These are phyloP conservation scores for Pogonomyrmex californicus DNA, from an alignment of 1,140 invertebrate species.

Conservation along the genomic window DNA sequence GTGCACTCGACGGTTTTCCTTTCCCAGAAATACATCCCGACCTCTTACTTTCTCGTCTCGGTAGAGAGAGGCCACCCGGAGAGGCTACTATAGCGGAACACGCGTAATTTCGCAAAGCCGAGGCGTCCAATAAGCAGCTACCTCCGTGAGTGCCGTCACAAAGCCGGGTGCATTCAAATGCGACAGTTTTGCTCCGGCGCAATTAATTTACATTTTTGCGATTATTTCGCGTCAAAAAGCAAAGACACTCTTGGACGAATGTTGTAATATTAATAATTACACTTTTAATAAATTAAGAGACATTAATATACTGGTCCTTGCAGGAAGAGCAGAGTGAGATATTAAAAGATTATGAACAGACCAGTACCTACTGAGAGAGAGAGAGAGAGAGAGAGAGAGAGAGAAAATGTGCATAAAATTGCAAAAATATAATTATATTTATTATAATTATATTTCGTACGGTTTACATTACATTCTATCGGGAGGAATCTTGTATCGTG, in stretches of 20 bases:
- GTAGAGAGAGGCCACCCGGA: too few species aligned
- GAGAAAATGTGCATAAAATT: neutral
- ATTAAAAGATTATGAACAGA: neutral
- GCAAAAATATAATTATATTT: conserved; percentile 10
- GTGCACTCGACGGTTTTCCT: conserved; percentile 73
- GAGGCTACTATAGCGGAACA: conserved; percentile 44
- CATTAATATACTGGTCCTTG: conserved; percentile 3
- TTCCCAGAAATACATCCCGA: conserved; percentile 64
- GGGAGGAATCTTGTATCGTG: neutral
- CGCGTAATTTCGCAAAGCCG: conserved; percentile 62
- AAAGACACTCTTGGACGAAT: conserved; percentile 7
- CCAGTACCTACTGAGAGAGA: neutral
- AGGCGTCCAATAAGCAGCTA: conserved; percentile 49
- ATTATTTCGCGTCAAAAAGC: conserved; percentile 31
- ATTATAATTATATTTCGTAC: too few species aligned
- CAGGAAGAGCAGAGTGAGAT: neutral
- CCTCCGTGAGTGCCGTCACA: conserved; percentile 6
- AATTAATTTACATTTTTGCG: conserved; percentile 54
- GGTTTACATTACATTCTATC: neutral
- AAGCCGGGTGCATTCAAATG: conserved; percentile 58
- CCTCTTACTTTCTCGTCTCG: conserved; percentile 65
- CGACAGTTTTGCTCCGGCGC: conserved; percentile 23
- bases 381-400: too few species aligned
- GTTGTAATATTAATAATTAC: conserved; percentile 40
- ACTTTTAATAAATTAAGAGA: conserved; percentile 48